Conservation (phyloP, 2,888 invertebrate genomes). For the Galerucella nymphaeae region DNA sequence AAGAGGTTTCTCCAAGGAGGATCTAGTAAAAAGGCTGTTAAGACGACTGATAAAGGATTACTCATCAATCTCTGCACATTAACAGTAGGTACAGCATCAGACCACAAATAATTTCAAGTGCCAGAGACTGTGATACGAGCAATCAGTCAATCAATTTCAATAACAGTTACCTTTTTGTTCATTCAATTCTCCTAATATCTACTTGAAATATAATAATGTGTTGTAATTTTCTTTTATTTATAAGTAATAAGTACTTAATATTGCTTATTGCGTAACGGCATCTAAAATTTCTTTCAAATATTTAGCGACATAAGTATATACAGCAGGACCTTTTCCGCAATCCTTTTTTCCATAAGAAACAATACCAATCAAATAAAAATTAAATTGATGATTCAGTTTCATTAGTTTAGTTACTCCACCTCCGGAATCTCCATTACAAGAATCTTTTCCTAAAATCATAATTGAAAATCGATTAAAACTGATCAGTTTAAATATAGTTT, state of each 20-base stretch:
- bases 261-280: slow-evolving; percentile 56
- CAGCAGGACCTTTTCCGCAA: slow-evolving; percentile 71
- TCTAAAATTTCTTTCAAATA: slow-evolving; percentile 75
- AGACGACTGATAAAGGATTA: no score
- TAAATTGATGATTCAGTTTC: slow-evolving; percentile 58
- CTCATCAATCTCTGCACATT: no score
- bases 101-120: no score
- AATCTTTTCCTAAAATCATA: slow-evolving; percentile 64
- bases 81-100: no score
- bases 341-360: slow-evolving; percentile 66
- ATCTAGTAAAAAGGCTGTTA: no score
- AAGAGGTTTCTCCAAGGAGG: no score
- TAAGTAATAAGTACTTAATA: no score
- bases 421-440: slow-evolving; percentile 76
- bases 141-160: no score
- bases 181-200: no score
- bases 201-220: no score
- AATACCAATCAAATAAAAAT: slow-evolving; percentile 69
- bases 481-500: not conserved
- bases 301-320: slow-evolving; percentile 74
- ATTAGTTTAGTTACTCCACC: slow-evolving; percentile 68
- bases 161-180: no score
- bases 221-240: not conserved
- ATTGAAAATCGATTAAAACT: not conserved
- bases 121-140: no score